A percentile compares a stretch with the other conserved stretches of the same genome.
These are phyloP conservation scores for Helicorthomorpha holstii DNA, from an alignment of 1,140 invertebrate genomes.

Conservation along the genomic window DNA sequence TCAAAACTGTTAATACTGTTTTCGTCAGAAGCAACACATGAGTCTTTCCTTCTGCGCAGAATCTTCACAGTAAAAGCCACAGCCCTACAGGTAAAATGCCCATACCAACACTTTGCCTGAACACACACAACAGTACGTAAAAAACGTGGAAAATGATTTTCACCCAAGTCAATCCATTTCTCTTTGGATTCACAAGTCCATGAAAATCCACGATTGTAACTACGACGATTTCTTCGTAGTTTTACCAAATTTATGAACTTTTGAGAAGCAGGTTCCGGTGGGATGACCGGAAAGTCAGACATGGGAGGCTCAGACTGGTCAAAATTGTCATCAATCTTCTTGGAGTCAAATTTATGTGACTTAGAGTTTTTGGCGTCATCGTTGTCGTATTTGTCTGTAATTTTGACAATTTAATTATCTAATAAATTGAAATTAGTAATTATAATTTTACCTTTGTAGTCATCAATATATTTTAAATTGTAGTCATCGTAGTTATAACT, in stretches of 20 bases:
- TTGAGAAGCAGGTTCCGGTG: background rate
- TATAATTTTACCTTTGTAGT: too few species aligned
- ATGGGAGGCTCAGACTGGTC: too few species aligned
- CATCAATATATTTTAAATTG: too few species aligned
- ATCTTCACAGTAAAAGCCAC: constrained; percentile 4
- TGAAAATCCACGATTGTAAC: background rate
- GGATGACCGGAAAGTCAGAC: too few species aligned
- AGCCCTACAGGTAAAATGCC: constrained; percentile 1
- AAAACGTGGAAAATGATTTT: constrained; percentile 3
- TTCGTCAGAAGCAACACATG: background rate
- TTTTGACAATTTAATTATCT: too few species aligned
- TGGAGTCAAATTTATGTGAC: too few species aligned
- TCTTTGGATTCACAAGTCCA: constrained; percentile 2
- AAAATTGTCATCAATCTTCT: too few species aligned
- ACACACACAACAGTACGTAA: background rate
- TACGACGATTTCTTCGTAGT: background rate
- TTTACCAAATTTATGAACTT: background rate
- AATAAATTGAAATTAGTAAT: too few species aligned
- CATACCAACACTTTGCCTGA: constrained; percentile 1
- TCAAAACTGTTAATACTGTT: background rate
- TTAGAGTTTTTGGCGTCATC: too few species aligned
- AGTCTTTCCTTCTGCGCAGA: constrained; percentile 3
- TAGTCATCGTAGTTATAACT: too few species aligned
- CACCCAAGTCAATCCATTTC: constrained; percentile 2
- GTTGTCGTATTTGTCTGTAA: too few species aligned